These are phyloP conservation scores for Pseudomyrmex pallidus DNA, from an alignment of 1,140 invertebrate species.

Conservation along the genomic window DNA sequence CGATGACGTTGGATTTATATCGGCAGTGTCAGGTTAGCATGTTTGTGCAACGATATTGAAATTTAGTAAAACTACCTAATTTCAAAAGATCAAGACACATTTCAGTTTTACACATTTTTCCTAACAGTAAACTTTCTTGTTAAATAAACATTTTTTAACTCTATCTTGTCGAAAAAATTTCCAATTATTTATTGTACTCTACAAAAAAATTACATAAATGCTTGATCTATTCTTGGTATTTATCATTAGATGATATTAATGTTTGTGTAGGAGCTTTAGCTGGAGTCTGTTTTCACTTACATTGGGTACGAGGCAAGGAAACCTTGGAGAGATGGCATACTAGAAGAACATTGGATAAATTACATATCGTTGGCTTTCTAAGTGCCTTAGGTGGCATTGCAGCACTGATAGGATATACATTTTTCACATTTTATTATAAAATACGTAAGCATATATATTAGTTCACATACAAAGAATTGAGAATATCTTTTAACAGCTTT, in stretches of 20 bases:
- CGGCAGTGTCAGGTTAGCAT: no score
- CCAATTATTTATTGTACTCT: not conserved
- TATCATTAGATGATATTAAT: no score
- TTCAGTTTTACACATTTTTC: no score
- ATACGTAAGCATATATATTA: constrained; percentile 66
- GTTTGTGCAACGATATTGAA: no score
- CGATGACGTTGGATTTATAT: no score
- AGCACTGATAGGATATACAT: constrained; percentile 72
- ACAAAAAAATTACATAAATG: not conserved
- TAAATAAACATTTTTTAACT: no score
- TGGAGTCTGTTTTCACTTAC: constrained; percentile 70
- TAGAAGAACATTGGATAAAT: constrained; percentile 55
- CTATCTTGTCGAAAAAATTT: not conserved
- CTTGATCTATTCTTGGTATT: not conserved
- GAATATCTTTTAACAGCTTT: no score
- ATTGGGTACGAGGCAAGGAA: constrained; percentile 69
- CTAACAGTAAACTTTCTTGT: no score
- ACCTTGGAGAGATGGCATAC: constrained; percentile 70
- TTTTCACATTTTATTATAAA: constrained; percentile 72
- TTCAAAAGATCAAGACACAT: no score
- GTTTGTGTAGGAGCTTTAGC: constrained; percentile 61
- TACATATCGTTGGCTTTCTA: constrained; percentile 68
- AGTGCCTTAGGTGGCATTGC: constrained; percentile 60
- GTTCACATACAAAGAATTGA: not conserved
- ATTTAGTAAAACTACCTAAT: no score